phyloP scores from a whole-genome alignment of 1,140 invertebrate genomes.

The Cylas formicarius region DNA sequence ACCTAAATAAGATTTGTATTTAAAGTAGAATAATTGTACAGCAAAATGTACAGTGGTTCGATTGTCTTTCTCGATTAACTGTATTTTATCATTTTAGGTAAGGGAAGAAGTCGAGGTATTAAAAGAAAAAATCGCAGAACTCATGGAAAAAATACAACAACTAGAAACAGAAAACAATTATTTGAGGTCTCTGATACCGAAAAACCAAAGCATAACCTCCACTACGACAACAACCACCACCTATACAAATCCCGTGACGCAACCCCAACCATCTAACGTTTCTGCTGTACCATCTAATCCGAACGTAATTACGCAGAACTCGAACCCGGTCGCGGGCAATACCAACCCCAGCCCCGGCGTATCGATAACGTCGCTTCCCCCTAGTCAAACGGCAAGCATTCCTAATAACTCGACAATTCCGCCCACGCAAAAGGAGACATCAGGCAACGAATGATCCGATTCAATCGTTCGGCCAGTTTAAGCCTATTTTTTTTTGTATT shows the following conservation, averaged over 20 bases:
- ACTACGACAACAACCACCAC: slow-evolving; percentile 9
- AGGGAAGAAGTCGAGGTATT: slow-evolving; percentile 64
- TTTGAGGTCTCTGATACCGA: slow-evolving; percentile 36
- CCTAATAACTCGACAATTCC: slow-evolving; percentile 1
- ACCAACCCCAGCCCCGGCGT: slow-evolving; percentile 20
- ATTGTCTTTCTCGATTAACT: no score
- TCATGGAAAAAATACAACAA: slow-evolving; percentile 53
- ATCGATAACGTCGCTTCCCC: slow-evolving; percentile 2
- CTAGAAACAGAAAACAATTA: slow-evolving; percentile 56
- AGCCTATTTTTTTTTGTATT: no score
- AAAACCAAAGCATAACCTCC: slow-evolving; percentile 22
- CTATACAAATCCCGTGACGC: slow-evolving; percentile 6
- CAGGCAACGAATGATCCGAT: no score
- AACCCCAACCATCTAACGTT: slow-evolving; percentile 6
- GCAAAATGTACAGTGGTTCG: no score
- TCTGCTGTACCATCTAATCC: slow-evolving; percentile 5
- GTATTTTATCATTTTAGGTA: slow-evolving; percentile 17
- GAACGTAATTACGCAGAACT: slow-evolving; percentile 3
- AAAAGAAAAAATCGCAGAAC: slow-evolving; percentile 58
- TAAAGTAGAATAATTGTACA: no score
- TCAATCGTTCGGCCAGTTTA: no score
- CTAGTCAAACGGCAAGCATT: slow-evolving; percentile 6
- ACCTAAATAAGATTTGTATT: no score
- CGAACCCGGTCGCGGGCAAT: slow-evolving; percentile 17
- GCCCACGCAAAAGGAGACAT: slow-evolving; percentile 7